Conservation (phyloP, 2,888 invertebrate genomes). For the Eupithecia inturbata region DNA sequence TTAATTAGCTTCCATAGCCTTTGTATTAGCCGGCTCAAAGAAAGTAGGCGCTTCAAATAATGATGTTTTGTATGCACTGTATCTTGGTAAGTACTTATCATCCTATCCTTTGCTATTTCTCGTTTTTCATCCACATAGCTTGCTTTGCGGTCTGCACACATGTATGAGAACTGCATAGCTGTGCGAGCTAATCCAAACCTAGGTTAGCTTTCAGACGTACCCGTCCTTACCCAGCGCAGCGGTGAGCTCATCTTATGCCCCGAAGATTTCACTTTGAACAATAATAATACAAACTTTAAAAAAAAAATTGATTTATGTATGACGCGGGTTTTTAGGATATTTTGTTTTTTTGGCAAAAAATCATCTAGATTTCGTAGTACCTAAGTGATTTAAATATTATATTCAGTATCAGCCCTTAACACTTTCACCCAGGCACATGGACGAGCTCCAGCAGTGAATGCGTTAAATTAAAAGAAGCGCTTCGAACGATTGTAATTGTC, state of each 20-base stretch:
- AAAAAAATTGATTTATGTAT: background rate
- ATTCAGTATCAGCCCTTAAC: background rate
- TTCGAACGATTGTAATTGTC: background rate
- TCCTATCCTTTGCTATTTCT: background rate
- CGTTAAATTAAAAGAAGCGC: background rate
- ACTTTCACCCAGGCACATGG: background rate
- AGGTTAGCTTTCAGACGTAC: too few relatives aligned
- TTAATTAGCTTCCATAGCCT: constrained; percentile 76
- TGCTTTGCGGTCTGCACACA: too few relatives aligned
- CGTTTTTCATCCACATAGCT: too few relatives aligned
- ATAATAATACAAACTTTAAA: background rate
- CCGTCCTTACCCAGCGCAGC: background rate
- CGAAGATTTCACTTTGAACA: background rate
- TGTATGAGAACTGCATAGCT: too few relatives aligned
- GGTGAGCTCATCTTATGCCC: background rate
- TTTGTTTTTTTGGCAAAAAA: background rate
- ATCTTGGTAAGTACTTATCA: background rate
- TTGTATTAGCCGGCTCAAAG: constrained; percentile 33
- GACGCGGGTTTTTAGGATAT: background rate
- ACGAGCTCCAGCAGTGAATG: background rate
- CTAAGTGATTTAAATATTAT: background rate
- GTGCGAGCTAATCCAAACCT: too few relatives aligned
- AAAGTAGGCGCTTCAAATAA: constrained; percentile 13
- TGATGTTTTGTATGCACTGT: background rate
- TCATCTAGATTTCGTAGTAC: too few relatives aligned